Evolutionary conservation across 2,888 invertebrate genomes (phyloP).

Genomic region (Macaria notata): DNA sequence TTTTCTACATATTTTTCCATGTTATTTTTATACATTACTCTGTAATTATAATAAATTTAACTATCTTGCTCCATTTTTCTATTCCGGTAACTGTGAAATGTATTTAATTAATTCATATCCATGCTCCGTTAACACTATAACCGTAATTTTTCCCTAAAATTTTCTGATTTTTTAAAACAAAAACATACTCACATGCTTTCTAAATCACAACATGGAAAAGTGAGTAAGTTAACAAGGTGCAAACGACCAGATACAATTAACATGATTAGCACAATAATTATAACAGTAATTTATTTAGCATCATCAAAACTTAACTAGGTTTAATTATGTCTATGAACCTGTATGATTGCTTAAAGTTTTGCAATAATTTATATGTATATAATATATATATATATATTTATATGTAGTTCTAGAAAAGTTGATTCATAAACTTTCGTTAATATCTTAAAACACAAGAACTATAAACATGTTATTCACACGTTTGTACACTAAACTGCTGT

Average conservation of each 20-base stretch:
- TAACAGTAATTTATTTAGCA: conserved; percentile 7
- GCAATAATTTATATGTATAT: neutral
- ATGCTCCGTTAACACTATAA: too few species aligned
- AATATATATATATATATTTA: too few species aligned
- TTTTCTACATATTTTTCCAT: too few species aligned
- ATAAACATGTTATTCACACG: too few species aligned
- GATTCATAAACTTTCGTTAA: conserved; percentile 2
- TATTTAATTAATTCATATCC: too few species aligned
- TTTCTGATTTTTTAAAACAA: neutral
- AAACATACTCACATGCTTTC: conserved; percentile 4
- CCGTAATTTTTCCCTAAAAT: conserved; percentile 1
- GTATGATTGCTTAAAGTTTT: neutral
- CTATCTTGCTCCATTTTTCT: too few species aligned
- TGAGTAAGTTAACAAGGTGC: conserved; percentile 12
- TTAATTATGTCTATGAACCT: neutral
- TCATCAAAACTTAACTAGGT: conserved; percentile 6
- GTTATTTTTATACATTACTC: too few species aligned
- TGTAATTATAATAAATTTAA: too few species aligned
- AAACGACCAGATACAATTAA: conserved; percentile 5
- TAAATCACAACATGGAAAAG: conserved; percentile 3
- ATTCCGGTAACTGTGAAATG: too few species aligned
- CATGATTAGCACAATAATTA: conserved; percentile 9
- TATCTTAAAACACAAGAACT: neutral
- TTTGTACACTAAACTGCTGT: neutral
- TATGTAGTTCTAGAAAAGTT: neutral